Conservation (phyloP, 1,140 invertebrate species). For the Proctacanthus coquilletti region DNA sequence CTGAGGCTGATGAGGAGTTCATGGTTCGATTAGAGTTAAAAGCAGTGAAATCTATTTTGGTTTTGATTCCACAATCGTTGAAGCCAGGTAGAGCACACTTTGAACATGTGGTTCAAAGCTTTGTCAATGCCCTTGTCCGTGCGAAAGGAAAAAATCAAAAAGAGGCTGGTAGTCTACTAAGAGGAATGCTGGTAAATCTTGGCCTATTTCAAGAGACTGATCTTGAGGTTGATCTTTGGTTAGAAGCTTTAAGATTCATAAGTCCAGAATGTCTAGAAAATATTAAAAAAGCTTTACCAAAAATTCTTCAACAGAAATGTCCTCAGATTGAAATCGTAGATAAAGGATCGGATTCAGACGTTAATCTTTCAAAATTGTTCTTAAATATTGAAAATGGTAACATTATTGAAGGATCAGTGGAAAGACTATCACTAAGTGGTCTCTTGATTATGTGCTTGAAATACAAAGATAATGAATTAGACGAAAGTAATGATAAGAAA, state of each 20-base stretch:
- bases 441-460: not conserved
- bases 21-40: slow-evolving; percentile 43
- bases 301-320: slow-evolving; percentile 13
- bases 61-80: slow-evolving; percentile 38
- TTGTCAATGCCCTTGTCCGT: slow-evolving; percentile 32
- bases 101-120: slow-evolving; percentile 36
- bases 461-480: slow-evolving; percentile 20
- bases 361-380: too few species aligned
- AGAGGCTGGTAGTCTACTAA: slow-evolving; percentile 27
- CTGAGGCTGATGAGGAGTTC: not conserved
- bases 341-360: too few species aligned
- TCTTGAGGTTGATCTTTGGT: slow-evolving; percentile 46
- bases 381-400: too few species aligned
- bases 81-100: slow-evolving; percentile 40
- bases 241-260: slow-evolving; percentile 33
- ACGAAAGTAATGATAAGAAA: slow-evolving; percentile 14
- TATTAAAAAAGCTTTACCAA: slow-evolving; percentile 16
- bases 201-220: slow-evolving; percentile 43
- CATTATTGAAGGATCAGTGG: too few species aligned
- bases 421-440: too few species aligned
- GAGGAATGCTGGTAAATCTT: slow-evolving; percentile 39
- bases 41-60: slow-evolving; percentile 43
- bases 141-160: slow-evolving; percentile 26
- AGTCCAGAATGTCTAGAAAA: slow-evolving; percentile 13
- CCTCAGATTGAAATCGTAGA: too few species aligned